A percentile compares a stretch with the other conserved stretches of the same genome.
Conservation (phyloP, 1,140 invertebrate species). For the Saccostrea glomerata region DNA sequence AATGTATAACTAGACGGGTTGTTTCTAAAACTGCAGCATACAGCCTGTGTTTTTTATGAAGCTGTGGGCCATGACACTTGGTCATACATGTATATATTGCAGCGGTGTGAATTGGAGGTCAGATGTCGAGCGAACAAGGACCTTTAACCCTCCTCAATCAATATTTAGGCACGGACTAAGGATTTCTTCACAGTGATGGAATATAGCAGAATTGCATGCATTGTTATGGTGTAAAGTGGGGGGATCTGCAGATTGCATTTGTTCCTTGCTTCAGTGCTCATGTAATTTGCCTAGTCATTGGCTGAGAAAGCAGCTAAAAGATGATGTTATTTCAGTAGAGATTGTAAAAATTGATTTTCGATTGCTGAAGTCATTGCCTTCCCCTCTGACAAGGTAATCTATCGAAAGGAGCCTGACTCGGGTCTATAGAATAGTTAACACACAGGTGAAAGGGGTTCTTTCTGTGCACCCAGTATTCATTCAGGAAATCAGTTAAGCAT, state of each 20-base stretch:
- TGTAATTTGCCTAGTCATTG: not conserved
- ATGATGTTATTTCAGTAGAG: not conserved
- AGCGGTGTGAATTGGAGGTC: constrained; percentile 4
- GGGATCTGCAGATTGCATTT: constrained; percentile 29
- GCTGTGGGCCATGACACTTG: not conserved
- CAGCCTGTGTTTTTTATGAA: not conserved
- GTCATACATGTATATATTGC: not conserved
- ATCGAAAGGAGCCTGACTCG: constrained; percentile 15
- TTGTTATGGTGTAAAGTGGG: not conserved
- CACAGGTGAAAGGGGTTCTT: not conserved
- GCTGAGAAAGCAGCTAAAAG: not conserved
- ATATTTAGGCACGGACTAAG: constrained; percentile 11
- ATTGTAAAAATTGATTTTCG: constrained; percentile 3
- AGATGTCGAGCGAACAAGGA: constrained; percentile 26
- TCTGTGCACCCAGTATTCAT: not conserved
- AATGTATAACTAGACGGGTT: not conserved
- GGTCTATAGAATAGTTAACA: not conserved
- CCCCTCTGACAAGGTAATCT: not conserved
- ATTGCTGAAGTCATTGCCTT: constrained; percentile 21
- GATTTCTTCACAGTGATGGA: not conserved
- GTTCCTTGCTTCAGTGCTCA: not conserved
- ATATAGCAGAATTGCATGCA: not conserved
- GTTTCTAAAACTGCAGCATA: not conserved
- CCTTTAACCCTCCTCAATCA: constrained; percentile 16
- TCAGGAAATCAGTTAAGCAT: not conserved